Base-by-base conservation (phyloP, 2,113 vertebrate species). In the Solenodon paradoxus region DNA sequence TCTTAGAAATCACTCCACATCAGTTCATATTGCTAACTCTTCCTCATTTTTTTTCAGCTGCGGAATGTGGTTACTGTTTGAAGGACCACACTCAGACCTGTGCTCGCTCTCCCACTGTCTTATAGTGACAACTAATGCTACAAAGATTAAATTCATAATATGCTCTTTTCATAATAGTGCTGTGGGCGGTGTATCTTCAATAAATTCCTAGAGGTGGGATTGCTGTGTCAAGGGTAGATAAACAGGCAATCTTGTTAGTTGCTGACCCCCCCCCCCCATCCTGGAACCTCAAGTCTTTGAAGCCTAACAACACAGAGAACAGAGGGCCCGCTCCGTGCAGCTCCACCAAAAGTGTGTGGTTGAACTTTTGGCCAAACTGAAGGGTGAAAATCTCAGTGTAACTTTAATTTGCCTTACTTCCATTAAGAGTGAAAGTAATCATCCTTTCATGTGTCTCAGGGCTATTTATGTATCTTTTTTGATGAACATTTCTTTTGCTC, bases 351-450 rank as follows among this genome's bases (percentile, higher is more conserved):
- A 6, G 9, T 2, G 19, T 32, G 2, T 64, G 53, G 9, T 71
- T 24, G 49, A 19, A 80, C 38, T 47, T 87, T 74, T 75, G 64
- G 30, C 19, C 53, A 92, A 26, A 45, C 13, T 88, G 45, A 74
- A 15, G 42, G 16, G 24, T 71, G 42, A 86, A 77, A 16, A 84
- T 28, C 15, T 47, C 45, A n/a, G 15, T 13, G 11, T 71, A 74
- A 26, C 30, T 84, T 95, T 88, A 55, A 91, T 83, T 69, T 91
- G 45, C 13, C 13, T 88, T 77, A 61, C 59, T 55, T 19, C 94
- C 40, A 30, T 40, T 35, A 75, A 5, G 26, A 64, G 40, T 81
- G 32, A 59, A 55, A 78, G 30, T 59, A 13, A 63, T 35, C 53
- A 75, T 53, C 28, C 63, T 88, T 75, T 53, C 28, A 13, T 66